Conservation (phyloP, 2,797 vertebrate genomes). For the Gymnothorax javanicus region DNA sequence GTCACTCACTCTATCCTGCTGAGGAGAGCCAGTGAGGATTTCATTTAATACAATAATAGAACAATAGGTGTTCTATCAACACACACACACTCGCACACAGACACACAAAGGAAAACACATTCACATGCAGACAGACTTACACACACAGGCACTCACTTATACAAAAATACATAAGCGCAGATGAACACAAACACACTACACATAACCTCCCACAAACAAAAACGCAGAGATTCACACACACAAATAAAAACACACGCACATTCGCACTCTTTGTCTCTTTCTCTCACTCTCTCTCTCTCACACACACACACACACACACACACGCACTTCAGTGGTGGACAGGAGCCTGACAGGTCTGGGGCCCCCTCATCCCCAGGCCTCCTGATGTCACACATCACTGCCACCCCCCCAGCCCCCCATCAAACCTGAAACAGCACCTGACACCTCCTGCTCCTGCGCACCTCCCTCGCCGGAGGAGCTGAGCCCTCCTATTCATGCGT, state of each 20-base stretch:
- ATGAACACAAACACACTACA: not conserved
- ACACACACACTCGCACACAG: constrained; percentile 21
- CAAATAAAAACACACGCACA: not conserved
- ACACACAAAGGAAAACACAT: constrained; percentile 25
- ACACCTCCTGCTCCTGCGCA: constrained; percentile 42
- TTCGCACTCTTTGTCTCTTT: no score
- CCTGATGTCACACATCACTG: constrained; percentile 65
- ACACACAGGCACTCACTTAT: constrained; percentile 9
- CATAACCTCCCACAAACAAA: not conserved
- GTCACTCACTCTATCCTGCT: not conserved
- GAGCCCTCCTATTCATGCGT: constrained; percentile 69
- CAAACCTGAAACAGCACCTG: constrained; percentile 59
- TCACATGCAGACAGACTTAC: constrained; percentile 17
- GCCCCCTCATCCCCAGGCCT: constrained; percentile 43
- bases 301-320: constrained; percentile 7
- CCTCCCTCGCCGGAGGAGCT: constrained; percentile 60
- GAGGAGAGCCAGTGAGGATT: not conserved
- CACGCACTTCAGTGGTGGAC: constrained; percentile 15
- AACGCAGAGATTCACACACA: not conserved
- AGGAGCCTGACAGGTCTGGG: constrained; percentile 56
- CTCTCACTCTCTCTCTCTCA: no score
- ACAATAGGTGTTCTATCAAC: not conserved
- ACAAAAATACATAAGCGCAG: not conserved
- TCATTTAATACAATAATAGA: not conserved
- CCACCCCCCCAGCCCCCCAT: constrained; percentile 53